phyloP scores from a whole-genome alignment of 2,888 invertebrate genomes.

The Ethmia dodecea region DNA sequence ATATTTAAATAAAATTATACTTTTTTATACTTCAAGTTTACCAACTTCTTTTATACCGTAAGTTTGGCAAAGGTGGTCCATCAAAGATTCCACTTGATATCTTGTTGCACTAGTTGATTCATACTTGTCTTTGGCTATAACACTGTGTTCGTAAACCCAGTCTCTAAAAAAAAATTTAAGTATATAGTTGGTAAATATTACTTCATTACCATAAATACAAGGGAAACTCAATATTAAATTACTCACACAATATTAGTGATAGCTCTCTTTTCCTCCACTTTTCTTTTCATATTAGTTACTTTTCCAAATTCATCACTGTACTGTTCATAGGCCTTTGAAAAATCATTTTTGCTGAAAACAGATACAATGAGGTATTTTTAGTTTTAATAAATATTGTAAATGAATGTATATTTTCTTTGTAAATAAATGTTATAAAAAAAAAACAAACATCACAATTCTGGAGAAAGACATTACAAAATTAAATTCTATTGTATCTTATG shows the following conservation, averaged over 20 bases:
- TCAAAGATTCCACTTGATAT: constrained; percentile 85
- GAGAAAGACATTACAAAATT: too few species aligned
- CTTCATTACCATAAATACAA: too few species aligned
- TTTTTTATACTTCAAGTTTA: constrained; percentile 36
- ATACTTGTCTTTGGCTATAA: constrained; percentile 81
- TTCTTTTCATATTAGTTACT: constrained; percentile 47
- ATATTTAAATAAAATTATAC: too few species aligned
- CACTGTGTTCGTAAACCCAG: constrained; percentile 86
- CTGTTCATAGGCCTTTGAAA: constrained; percentile 47
- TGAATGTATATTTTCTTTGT: too few species aligned
- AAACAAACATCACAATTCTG: too few species aligned
- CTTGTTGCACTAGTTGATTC: constrained; percentile 81
- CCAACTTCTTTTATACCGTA: constrained; percentile 75
- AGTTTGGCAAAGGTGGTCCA: constrained; percentile 74
- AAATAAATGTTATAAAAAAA: too few species aligned
- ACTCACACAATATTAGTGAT: constrained; percentile 57
- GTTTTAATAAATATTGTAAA: too few species aligned
- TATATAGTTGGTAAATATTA: background rate
- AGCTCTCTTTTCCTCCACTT: constrained; percentile 55
- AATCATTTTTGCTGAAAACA: constrained; percentile 36
- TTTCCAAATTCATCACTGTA: constrained; percentile 56
- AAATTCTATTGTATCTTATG: too few species aligned
- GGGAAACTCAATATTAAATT: too few species aligned
- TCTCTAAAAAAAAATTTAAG: constrained; percentile 57
- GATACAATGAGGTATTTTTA: too few species aligned